A percentile compares a stretch with the other conserved stretches of the same genome.
Evolutionary conservation across 2,888 invertebrate genomes (phyloP).

Genomic region (Drepana falcataria): DNA sequence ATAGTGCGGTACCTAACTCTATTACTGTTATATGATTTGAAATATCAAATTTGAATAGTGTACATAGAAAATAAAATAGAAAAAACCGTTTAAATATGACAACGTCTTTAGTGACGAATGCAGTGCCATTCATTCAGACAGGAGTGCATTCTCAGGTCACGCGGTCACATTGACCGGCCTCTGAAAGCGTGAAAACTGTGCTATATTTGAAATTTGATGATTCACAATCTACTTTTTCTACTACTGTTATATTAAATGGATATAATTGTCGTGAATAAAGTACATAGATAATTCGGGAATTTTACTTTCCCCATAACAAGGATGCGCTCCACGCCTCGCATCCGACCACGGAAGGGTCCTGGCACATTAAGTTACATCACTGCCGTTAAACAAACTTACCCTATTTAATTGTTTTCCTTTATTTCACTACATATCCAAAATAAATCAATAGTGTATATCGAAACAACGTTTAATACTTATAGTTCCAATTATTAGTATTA

Average conservation of each 20-base stretch:
- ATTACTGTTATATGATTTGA: too few species aligned
- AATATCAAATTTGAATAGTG: too few species aligned
- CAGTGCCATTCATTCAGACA: constrained; percentile 5
- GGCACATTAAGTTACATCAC: constrained; percentile 14
- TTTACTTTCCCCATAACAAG: neutral
- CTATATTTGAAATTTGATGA: constrained; percentile 20
- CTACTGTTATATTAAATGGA: constrained; percentile 37
- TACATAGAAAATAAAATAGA: too few species aligned
- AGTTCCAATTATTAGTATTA: constrained; percentile 33
- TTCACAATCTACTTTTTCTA: constrained; percentile 34
- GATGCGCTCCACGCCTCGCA: neutral
- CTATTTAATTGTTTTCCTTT: constrained; percentile 30
- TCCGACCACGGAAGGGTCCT: neutral
- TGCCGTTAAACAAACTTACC: constrained; percentile 24
- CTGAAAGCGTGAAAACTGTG: constrained; percentile 24
- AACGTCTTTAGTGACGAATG: neutral
- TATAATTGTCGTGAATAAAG: constrained; percentile 31
- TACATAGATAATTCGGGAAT: constrained; percentile 8
- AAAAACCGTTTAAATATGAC: too few species aligned
- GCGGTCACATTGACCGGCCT: constrained; percentile 8
- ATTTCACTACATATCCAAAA: constrained; percentile 32
- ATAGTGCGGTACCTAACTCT: too few species aligned
- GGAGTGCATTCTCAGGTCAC: constrained; percentile 6
- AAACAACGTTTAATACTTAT: constrained; percentile 33
- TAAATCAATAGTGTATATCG: constrained; percentile 23